phyloP scores from a whole-genome alignment of 2,797 vertebrate genomes.

The Botia kubotai region DNA sequence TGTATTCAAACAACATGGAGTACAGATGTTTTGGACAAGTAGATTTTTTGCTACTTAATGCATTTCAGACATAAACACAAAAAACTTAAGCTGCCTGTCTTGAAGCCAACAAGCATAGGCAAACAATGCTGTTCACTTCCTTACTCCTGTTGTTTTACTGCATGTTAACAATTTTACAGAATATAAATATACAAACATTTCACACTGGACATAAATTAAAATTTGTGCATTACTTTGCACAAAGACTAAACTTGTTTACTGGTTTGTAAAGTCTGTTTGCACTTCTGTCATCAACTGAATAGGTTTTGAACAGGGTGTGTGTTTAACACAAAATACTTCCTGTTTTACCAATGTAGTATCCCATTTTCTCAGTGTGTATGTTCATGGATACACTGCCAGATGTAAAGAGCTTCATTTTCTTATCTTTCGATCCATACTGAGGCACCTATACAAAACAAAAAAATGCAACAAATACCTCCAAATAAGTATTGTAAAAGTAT shows the following conservation, averaged over 20 bases:
- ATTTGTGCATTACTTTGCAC: no score
- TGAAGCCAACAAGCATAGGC: no score
- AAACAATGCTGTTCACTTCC: no score
- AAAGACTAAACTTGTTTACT: background rate
- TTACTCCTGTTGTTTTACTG: background rate
- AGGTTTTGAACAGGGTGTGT: background rate
- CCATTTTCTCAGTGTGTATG: slow-evolving; percentile 71
- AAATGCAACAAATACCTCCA: background rate
- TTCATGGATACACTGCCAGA: slow-evolving; percentile 76
- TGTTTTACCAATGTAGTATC: slow-evolving; percentile 70
- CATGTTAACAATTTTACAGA: background rate
- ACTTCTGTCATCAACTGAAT: background rate
- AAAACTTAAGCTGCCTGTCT: no score
- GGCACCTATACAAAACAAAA: slow-evolving; percentile 67
- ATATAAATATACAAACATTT: background rate
- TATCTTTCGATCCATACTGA: slow-evolving; percentile 71
- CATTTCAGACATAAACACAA: no score
- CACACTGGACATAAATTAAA: background rate
- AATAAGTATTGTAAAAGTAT: background rate
- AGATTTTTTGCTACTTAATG: no score
- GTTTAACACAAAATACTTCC: background rate
- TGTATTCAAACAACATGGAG: no score
- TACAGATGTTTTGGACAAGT: no score
- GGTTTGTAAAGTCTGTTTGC: background rate
- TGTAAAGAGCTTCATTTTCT: slow-evolving; percentile 70